phyloP scores from a whole-genome alignment of 2,888 invertebrate genomes.

The Tachina lurida region DNA sequence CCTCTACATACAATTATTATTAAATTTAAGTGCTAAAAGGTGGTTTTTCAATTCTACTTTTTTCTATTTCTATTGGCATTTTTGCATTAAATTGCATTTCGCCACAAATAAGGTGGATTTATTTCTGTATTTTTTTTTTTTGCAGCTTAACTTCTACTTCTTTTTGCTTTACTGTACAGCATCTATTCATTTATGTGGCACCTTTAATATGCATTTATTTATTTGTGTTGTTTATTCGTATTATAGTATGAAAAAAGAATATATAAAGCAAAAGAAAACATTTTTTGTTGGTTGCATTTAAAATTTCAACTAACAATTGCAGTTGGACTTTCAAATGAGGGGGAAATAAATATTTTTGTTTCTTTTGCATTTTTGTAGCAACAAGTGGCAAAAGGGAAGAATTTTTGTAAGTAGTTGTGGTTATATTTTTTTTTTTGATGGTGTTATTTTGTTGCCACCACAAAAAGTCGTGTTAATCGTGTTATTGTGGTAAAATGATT shows the following conservation, averaged over 20 bases:
- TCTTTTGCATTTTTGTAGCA: constrained; percentile 14
- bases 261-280: constrained; percentile 29
- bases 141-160: background rate
- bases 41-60: constrained; percentile 41
- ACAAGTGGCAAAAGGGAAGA: constrained; percentile 62
- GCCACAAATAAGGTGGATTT: constrained; percentile 70
- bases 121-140: constrained; percentile 29
- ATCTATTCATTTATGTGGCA: constrained; percentile 54
- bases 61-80: constrained; percentile 17
- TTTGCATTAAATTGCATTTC: constrained; percentile 71
- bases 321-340: constrained; percentile 56
- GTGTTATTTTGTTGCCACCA: constrained; percentile 47
- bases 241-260: constrained; percentile 22
- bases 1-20: constrained; percentile 49
- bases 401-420: constrained; percentile 17
- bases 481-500: constrained; percentile 68
- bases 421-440: constrained; percentile 15
- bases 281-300: background rate
- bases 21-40: constrained; percentile 48
- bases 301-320: constrained; percentile 60
- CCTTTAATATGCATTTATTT: constrained; percentile 58
- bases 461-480: constrained; percentile 70
- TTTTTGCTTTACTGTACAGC: constrained; percentile 1
- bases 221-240: constrained; percentile 35
- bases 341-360: background rate